Conservation (phyloP, 2,113 vertebrate species). For the Mastomys natalensis region DNA sequence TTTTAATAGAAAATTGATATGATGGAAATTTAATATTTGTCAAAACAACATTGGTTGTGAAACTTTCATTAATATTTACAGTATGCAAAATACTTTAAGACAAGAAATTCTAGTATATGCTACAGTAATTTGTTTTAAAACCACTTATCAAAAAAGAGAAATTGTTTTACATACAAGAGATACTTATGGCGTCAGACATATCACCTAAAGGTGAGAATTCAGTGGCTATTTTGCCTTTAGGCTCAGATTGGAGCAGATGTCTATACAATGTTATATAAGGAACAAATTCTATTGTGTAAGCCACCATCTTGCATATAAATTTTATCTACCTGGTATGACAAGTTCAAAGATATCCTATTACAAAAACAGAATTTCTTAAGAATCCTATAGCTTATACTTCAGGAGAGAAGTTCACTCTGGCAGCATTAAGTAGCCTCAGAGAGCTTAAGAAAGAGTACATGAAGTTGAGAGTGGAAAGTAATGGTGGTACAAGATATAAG, state of each 20-base stretch:
- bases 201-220: constrained; percentile 1
- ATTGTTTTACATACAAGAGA: constrained; percentile 12
- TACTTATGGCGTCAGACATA: not conserved
- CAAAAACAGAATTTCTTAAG: not conserved
- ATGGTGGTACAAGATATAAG: not conserved
- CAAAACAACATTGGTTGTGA: constrained; percentile 47
- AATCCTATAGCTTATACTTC: not conserved
- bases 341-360: constrained; percentile 19
- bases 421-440: not conserved
- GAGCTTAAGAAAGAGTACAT: not conserved
- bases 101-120: constrained; percentile 35
- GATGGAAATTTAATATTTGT: constrained; percentile 65
- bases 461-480: not conserved
- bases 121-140: constrained; percentile 60
- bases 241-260: not conserved
- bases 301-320: not conserved
- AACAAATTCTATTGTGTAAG: not conserved
- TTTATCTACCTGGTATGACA: not conserved
- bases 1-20: constrained; percentile 59
- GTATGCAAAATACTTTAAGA: constrained; percentile 55
- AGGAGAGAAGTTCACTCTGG: not conserved
- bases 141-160: constrained; percentile 30
- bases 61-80: constrained; percentile 66
- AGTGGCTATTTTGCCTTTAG: not conserved
- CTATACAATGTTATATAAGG: not conserved